Evolutionary conservation across 1,140 invertebrate genomes (phyloP).

Genomic region (Polypedilum vanderplanki): DNA sequence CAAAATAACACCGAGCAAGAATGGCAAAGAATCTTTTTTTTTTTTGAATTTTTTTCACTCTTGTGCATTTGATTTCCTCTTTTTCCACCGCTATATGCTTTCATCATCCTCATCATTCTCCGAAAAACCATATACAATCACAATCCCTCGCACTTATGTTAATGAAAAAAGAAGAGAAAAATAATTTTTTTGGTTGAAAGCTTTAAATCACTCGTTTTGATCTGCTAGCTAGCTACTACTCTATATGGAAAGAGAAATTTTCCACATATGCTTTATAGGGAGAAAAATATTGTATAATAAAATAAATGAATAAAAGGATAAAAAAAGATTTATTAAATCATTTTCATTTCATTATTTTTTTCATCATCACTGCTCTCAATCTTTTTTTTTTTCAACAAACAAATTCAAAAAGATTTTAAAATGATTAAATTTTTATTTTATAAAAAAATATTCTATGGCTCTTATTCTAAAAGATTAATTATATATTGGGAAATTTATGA

Average conservation of each 20-base stretch:
- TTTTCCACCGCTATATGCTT: too few relatives aligned
- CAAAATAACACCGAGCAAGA: not conserved
- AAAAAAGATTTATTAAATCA: conserved; percentile 1
- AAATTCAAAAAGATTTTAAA: not conserved
- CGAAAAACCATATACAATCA: too few relatives aligned
- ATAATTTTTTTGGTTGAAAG: conserved; percentile 19
- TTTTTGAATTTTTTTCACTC: not conserved
- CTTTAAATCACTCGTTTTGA: conserved; percentile 4
- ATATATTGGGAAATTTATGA: too few relatives aligned
- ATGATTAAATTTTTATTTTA: not conserved
- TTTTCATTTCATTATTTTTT: conserved; percentile 15
- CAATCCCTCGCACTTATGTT: not conserved
- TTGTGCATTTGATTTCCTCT: too few relatives aligned
- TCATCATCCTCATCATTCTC: too few relatives aligned
- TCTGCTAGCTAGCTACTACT: not conserved
- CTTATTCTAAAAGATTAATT: too few relatives aligned
- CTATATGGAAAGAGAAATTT: not conserved
- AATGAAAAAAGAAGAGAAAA: conserved; percentile 19
- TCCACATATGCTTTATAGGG: not conserved
- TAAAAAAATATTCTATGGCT: too few relatives aligned
- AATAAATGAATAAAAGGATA: not conserved
- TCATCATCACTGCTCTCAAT: not conserved
- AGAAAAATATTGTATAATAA: conserved; percentile 12
- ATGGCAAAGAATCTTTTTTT: not conserved
- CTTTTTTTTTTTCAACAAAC: not conserved